Conservation (phyloP, 2,888 invertebrate genomes). For the Himalopsyche kuldschensis region DNA sequence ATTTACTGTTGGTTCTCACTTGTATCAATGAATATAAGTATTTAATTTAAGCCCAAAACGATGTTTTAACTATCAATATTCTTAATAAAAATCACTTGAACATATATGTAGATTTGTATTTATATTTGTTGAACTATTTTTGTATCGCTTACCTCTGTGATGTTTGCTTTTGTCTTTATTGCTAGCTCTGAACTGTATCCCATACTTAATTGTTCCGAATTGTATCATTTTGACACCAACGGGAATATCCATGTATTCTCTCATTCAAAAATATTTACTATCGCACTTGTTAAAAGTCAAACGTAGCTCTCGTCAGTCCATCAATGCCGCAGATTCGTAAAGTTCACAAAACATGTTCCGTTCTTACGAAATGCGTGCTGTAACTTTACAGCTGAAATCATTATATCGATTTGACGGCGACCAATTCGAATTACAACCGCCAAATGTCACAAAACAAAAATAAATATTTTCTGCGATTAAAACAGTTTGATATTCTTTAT, state of each 20-base stretch:
- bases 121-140: no score
- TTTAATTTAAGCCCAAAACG: no score
- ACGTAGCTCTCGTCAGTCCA: background rate
- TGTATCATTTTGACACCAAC: slow-evolving; percentile 58
- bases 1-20: no score
- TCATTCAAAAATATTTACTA: background rate
- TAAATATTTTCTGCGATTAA: background rate
- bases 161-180: slow-evolving; percentile 51
- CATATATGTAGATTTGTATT: no score
- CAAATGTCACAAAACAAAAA: background rate
- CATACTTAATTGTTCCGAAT: slow-evolving; percentile 67
- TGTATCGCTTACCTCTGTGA: slow-evolving; percentile 48
- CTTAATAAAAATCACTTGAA: no score
- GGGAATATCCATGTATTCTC: background rate
- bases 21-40: no score
- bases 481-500: no score
- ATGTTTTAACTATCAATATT: no score
- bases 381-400: background rate
- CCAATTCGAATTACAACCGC: background rate
- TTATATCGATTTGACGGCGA: background rate
- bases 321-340: background rate
- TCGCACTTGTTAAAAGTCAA: background rate
- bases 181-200: slow-evolving; percentile 62
- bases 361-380: background rate
- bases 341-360: background rate